Percentiles rank a stretch among this genome's conserved stretches.
Evolutionary conservation across 2,113 vertebrate species (phyloP).

Genomic region (Enhydra lutris): DNA sequence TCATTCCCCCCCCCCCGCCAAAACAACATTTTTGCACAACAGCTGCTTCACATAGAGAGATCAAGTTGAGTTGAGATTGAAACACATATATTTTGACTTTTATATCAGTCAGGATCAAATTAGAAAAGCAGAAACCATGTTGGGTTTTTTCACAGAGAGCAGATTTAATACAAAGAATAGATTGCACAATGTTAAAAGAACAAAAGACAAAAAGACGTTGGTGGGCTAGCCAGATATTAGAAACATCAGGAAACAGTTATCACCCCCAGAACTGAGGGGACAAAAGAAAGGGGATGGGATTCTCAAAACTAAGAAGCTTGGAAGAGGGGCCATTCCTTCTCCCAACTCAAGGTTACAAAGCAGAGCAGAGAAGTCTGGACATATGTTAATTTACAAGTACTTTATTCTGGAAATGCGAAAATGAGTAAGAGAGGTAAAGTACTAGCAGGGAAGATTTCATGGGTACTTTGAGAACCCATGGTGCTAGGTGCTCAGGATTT

Average conservation of each 20-base stretch:
- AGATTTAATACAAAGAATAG: neutral
- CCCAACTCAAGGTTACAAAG: neutral
- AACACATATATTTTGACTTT: neutral
- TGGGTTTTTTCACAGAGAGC: neutral
- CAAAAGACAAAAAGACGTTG: neutral
- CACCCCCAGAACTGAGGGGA: neutral
- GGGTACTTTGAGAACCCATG: neutral
- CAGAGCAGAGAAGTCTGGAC: neutral
- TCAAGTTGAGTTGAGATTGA: neutral
- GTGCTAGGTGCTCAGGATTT: neutral
- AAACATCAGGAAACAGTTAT: neutral
- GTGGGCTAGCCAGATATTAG: neutral
- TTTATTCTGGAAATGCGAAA: neutral
- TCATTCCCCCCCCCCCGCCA: neutral
- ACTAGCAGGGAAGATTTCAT: neutral
- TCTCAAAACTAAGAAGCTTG: neutral
- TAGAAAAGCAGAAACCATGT: neutral
- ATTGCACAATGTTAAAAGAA: neutral
- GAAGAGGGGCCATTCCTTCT: neutral
- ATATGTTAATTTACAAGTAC: neutral
- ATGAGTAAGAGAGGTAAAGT: neutral
- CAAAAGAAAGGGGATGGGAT: neutral
- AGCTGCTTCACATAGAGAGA: neutral
- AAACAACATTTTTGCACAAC: neutral
- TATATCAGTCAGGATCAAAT: neutral